These are phyloP conservation scores for Ceratoteleas bidentatus DNA, from an alignment of 1,140 invertebrate species.

Conservation along the genomic window DNA sequence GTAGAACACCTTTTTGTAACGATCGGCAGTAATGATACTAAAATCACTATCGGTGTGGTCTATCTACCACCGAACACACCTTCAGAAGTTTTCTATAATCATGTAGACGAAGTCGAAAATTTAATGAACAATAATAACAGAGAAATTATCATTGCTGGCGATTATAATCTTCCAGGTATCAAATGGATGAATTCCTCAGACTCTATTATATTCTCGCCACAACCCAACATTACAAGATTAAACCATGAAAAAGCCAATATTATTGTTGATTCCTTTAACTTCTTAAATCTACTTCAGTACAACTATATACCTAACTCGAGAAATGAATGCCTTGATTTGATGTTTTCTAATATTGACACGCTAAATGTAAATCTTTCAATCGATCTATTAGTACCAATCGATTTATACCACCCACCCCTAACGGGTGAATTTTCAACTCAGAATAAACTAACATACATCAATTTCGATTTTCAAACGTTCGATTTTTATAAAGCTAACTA, in stretches of 20 bases:
- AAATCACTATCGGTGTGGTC: no score
- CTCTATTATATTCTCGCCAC: background rate
- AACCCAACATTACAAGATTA: background rate
- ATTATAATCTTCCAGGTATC: no score
- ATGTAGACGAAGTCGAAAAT: no score
- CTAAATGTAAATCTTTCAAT: background rate
- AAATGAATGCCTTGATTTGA: background rate
- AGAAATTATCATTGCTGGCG: no score
- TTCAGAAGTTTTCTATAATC: no score
- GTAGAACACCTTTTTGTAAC: no score
- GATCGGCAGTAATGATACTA: no score
- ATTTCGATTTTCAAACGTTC: conserved; percentile 6
- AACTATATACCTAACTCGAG: background rate
- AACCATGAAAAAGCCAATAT: conserved; percentile 5
- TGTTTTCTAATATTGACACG: background rate
- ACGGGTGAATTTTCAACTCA: background rate
- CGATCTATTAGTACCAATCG: background rate
- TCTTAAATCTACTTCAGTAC: background rate
- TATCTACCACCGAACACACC: no score
- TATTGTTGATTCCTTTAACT: conserved; percentile 6
- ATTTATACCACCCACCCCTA: conserved; percentile 7
- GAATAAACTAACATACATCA: background rate
- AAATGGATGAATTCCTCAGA: no score
- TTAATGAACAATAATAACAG: no score
- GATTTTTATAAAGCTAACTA: conserved; percentile 12